phyloP scores from a whole-genome alignment of 1,140 invertebrate genomes.

The Paracyclopina nana region DNA sequence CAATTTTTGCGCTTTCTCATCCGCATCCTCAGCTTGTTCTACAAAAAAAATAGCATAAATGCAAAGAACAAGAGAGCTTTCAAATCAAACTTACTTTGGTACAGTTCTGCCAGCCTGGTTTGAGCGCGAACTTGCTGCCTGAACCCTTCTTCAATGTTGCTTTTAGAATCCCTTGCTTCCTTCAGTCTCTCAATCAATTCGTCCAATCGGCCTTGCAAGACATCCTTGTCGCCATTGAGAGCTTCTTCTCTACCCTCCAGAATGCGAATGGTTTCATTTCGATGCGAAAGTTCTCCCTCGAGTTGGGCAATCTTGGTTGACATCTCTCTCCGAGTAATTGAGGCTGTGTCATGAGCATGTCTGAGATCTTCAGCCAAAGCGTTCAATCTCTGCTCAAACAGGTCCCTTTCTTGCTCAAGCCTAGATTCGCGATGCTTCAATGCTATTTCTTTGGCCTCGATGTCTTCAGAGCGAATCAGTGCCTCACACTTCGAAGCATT shows the following conservation, averaged over 20 bases:
- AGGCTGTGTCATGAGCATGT: slow-evolving; percentile 15
- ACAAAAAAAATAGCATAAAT: slow-evolving; percentile 17
- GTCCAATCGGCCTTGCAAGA: slow-evolving; percentile 45
- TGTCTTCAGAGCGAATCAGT: slow-evolving; percentile 50
- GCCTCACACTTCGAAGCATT: slow-evolving; percentile 51
- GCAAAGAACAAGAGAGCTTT: slow-evolving; percentile 5
- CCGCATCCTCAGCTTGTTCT: slow-evolving; percentile 45
- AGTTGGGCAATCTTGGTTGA: slow-evolving; percentile 18
- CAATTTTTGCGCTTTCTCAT: slow-evolving; percentile 51
- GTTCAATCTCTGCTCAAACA: slow-evolving; percentile 23
- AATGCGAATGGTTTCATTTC: slow-evolving; percentile 47
- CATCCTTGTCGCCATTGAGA: slow-evolving; percentile 39
- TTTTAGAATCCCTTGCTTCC: slow-evolving; percentile 48
- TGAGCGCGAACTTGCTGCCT: slow-evolving; percentile 63
- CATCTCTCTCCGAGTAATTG: slow-evolving; percentile 5
- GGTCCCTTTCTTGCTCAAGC: slow-evolving; percentile 26
- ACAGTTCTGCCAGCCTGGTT: slow-evolving; percentile 57
- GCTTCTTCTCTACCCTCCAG: slow-evolving; percentile 6
- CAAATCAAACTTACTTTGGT: slow-evolving; percentile 44
- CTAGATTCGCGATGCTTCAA: slow-evolving; percentile 41
- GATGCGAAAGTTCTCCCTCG: slow-evolving; percentile 40
- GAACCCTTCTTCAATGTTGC: slow-evolving; percentile 55
- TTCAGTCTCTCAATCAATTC: slow-evolving; percentile 47
- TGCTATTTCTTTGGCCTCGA: slow-evolving; percentile 50
- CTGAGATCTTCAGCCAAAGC: slow-evolving; percentile 6